phyloP scores from a whole-genome alignment of 2,797 vertebrate genomes.

The Dallia pectoralis region DNA sequence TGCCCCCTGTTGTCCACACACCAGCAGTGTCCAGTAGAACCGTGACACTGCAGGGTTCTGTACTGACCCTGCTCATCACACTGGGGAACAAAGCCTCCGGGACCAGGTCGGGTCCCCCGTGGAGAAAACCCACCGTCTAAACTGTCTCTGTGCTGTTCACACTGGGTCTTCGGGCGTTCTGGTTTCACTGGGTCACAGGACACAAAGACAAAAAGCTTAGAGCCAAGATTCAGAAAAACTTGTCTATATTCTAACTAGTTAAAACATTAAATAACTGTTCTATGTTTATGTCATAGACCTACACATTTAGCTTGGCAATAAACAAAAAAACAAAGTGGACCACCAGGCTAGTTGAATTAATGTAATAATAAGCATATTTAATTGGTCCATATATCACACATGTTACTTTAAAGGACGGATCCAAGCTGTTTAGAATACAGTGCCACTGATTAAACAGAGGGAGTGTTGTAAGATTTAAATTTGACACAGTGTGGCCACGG shows the following conservation, averaged over 20 bases:
- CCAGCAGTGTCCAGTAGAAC: conserved; percentile 80
- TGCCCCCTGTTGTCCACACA: conserved; percentile 74
- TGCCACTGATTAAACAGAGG: not conserved
- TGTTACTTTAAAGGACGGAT: no score
- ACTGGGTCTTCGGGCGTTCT: conserved; percentile 59
- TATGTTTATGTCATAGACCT: no score
- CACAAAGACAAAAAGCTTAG: not conserved
- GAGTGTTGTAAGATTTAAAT: not conserved
- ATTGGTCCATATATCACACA: no score
- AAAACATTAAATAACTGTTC: not conserved
- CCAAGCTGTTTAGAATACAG: not conserved
- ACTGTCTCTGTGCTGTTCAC: conserved; percentile 56
- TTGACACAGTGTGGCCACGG: not conserved
- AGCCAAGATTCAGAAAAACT: not conserved
- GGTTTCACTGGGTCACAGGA: conserved; percentile 32
- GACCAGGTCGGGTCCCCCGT: conserved; percentile 24
- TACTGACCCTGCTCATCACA: conserved; percentile 75
- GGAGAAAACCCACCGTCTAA: conserved; percentile 30
- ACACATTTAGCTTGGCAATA: no score
- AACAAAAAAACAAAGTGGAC: no score
- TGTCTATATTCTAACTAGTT: not conserved
- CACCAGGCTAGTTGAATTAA: no score
- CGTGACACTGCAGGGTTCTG: conserved; percentile 75
- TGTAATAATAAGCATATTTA: no score
- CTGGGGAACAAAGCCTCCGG: conserved; percentile 60